phyloP scores from a whole-genome alignment of 1,140 invertebrate genomes.

The Euborellia annulipes region DNA sequence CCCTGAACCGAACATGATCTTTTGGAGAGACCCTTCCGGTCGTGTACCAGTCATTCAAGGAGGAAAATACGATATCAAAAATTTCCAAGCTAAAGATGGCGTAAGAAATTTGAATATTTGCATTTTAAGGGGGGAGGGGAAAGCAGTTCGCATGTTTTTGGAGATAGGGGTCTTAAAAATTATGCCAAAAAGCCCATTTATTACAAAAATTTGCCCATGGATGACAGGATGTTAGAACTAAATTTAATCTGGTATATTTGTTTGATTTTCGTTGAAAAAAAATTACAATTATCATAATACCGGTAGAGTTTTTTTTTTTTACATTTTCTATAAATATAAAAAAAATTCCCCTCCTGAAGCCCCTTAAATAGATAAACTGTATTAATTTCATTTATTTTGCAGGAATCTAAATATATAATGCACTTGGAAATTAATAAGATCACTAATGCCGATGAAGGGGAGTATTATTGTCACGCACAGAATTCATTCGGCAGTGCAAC shows the following conservation, averaged over 20 bases:
- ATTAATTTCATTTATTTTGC: slow-evolving; percentile 21
- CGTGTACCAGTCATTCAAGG: slow-evolving; percentile 54
- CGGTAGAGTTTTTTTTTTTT: too few relatives aligned
- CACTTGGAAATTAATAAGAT: slow-evolving; percentile 52
- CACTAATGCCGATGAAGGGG: slow-evolving; percentile 47
- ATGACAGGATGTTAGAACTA: too few relatives aligned
- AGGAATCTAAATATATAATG: slow-evolving; percentile 49
- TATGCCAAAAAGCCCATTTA: too few relatives aligned
- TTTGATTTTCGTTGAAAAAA: too few relatives aligned
- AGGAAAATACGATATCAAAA: slow-evolving; percentile 49
- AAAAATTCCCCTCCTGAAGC: too few relatives aligned
- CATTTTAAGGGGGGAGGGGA: slow-evolving; percentile 1
- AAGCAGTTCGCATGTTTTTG: not conserved
- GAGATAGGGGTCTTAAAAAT: too few relatives aligned
- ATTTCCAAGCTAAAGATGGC: slow-evolving; percentile 35
- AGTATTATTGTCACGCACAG: slow-evolving; percentile 66
- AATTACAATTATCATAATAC: too few relatives aligned
- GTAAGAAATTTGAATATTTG: too few relatives aligned
- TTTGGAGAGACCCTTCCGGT: slow-evolving; percentile 55
- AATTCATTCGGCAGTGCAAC: slow-evolving; percentile 58
- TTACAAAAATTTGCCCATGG: too few relatives aligned
- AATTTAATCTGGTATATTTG: too few relatives aligned
- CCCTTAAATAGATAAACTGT: too few relatives aligned
- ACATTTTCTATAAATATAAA: too few relatives aligned
- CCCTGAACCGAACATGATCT: slow-evolving; percentile 59